Base-by-base conservation (phyloP, 1,140 invertebrate species). In the Psix sp. region DNA sequence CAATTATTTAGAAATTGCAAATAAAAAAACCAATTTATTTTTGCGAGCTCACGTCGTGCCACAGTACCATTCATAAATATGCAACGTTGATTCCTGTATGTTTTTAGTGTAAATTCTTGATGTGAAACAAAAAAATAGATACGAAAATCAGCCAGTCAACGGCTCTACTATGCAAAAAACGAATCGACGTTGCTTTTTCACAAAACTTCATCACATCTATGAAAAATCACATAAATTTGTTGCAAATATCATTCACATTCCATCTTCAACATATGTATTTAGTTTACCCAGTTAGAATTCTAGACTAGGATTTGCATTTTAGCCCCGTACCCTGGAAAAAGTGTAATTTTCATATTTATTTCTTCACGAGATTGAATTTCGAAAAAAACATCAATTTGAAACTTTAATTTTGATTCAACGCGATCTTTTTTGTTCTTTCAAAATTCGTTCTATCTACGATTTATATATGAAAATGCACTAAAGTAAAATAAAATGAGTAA, bases 1-100 rank as follows among this genome's bases (percentile, higher is more conserved):
- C 20, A 17, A 39, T n/a, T 17, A 39, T 45, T 45, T 14, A 16
- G 20, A 20, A 24, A 42, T 42, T 42, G 38, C 38, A 15, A 54
- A 54, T 42, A n/a, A n/a, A n/a, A n/a, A n/a, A n/a, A n/a, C n/a
- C n/a, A n/a, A n/a, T n/a, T n/a, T n/a, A n/a, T n/a, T n/a, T n/a
- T n/a, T 6, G 17, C 54, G 20, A 10, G 10, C 1, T 18, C 43
- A 31, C 35, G 14, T 42, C 17, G 13, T 11, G 15, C n/a, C 45
- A 31, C 33, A 15, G 24, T 38, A 20, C 48, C 39, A 33, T 14
- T 9, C 56, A 40, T 60, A 48, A 60, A 60, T 60, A 60, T 60
- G 56, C 56, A 60, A 49, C 14, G 43, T 49, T 45, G 56, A 60
- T 60, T 31, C n/a, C n/a, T 42, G 42, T 59, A 59, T 40, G 9